Evolutionary conservation across 2,113 vertebrate genomes (phyloP).

Genomic region (Cyphomyrus discorhynchus): DNA sequence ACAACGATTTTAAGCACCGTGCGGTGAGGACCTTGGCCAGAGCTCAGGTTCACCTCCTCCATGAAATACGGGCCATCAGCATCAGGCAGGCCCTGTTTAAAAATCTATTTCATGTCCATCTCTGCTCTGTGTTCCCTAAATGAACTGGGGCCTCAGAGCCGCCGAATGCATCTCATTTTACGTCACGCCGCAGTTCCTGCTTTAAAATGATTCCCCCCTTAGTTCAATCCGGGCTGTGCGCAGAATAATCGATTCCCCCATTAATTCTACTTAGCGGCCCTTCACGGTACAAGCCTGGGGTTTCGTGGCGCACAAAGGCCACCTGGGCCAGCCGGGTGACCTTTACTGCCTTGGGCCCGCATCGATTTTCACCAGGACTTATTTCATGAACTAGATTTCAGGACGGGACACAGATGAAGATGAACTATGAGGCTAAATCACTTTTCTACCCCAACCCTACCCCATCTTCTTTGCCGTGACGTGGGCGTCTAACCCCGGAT

Average conservation of each 20-base stretch:
- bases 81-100: slow-evolving; percentile 38
- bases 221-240: slow-evolving; percentile 60
- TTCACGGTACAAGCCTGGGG: slow-evolving; percentile 59
- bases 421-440: slow-evolving; percentile 65
- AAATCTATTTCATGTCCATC: slow-evolving; percentile 31
- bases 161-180: slow-evolving; percentile 50
- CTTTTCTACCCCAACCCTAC: slow-evolving; percentile 43
- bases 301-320: slow-evolving; percentile 60
- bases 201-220: slow-evolving; percentile 62
- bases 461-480: not conserved
- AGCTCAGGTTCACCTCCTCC: not conserved
- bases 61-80: not conserved
- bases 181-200: slow-evolving; percentile 48
- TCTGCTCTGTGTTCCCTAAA: slow-evolving; percentile 41
- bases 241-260: slow-evolving; percentile 65
- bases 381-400: slow-evolving; percentile 66
- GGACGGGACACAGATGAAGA: slow-evolving; percentile 71
- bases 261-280: slow-evolving; percentile 69
- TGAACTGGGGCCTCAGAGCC: slow-evolving; percentile 34
- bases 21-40: slow-evolving; percentile 27
- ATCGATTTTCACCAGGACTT: slow-evolving; percentile 75
- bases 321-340: slow-evolving; percentile 61
- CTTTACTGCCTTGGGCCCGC: slow-evolving; percentile 61
- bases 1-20: slow-evolving; percentile 24
- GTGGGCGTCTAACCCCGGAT: not conserved